Evolutionary conservation across 2,113 vertebrate genomes (phyloP).

Genomic region (Bombycilla garrulus): DNA sequence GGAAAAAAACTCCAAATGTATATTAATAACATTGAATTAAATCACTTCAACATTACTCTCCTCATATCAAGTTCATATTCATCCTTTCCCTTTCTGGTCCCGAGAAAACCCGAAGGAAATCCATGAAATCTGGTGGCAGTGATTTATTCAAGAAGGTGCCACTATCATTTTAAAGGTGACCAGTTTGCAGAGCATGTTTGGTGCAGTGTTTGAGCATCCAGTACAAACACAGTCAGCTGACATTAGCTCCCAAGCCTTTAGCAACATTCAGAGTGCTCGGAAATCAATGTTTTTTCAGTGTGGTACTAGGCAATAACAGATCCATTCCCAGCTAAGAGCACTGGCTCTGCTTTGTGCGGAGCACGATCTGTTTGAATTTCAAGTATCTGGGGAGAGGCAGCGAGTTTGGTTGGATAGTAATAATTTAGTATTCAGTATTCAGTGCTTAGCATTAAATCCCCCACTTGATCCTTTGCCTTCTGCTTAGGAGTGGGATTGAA

Average conservation of each 20-base stretch:
- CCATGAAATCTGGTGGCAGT: background rate
- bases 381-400: background rate
- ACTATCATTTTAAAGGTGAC: background rate
- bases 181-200: background rate
- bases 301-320: background rate
- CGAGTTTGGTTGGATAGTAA: background rate
- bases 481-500: background rate
- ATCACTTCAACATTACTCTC: background rate
- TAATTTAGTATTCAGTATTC: background rate
- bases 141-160: background rate
- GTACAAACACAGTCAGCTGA: background rate
- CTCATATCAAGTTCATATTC: background rate
- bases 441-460: background rate
- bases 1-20: accelerated
- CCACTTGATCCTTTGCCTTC: background rate
- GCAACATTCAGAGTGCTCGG: background rate
- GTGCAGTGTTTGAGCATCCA: background rate
- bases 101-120: background rate
- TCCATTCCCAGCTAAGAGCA: background rate
- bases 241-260: background rate
- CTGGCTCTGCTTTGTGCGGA: background rate
- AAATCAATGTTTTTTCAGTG: background rate
- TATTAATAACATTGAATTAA: background rate
- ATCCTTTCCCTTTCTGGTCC: background rate
- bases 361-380: background rate